Evolutionary conservation across 2,797 vertebrate species (phyloP).

Genomic region (Hypotaenidia philippensis): DNA sequence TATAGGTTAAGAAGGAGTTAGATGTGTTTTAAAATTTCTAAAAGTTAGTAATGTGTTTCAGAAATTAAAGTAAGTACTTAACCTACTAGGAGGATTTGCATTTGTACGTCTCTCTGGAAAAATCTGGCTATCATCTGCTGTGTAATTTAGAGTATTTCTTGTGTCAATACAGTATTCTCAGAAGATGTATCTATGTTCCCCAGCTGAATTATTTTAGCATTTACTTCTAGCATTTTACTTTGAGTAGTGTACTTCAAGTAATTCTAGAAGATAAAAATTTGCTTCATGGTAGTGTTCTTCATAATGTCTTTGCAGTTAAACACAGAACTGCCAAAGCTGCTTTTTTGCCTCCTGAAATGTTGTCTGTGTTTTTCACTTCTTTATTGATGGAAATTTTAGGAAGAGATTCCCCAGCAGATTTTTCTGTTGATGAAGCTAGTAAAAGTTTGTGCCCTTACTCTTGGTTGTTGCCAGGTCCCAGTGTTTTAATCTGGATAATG

Average conservation of each 20-base stretch:
- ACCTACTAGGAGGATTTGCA: background rate
- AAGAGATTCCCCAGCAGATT: background rate
- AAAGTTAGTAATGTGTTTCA: background rate
- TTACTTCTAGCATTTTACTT: conserved; percentile 20
- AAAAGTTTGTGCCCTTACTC: background rate
- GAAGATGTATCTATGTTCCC: conserved; percentile 28
- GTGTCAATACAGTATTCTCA: conserved; percentile 22
- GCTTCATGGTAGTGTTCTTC: background rate
- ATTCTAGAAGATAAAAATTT: background rate
- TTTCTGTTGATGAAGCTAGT: background rate
- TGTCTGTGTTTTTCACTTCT: background rate
- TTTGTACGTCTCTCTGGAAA: conserved; percentile 13
- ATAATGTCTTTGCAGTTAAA: background rate
- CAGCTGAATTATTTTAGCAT: conserved; percentile 25
- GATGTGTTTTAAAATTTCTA: background rate
- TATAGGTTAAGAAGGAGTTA: background rate
- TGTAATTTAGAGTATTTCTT: background rate
- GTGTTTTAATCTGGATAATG: background rate
- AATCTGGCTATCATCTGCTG: conserved; percentile 2
- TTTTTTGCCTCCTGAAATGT: background rate
- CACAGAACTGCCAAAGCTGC: background rate
- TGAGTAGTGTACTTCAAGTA: background rate
- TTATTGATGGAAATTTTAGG: background rate
- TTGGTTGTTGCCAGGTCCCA: background rate
- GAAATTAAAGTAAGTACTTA: conserved; percentile 11